Conservation (phyloP, 1,140 invertebrate genomes). For the Tribolium madens region DNA sequence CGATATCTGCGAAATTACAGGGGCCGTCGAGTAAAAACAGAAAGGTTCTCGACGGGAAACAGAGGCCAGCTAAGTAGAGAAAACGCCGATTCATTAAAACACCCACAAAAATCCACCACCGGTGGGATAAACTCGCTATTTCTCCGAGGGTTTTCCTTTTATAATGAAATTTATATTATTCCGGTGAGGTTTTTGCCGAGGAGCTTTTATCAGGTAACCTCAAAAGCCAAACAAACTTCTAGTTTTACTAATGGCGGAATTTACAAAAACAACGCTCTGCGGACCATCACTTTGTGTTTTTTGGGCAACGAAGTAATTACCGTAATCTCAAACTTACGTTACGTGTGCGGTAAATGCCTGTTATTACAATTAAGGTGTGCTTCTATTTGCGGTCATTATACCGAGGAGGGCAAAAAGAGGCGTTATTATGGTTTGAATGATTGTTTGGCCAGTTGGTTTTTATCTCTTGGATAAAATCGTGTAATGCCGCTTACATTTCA, state of each 20-base stretch:
- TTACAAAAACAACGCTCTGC: too few relatives aligned
- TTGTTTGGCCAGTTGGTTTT: slow-evolving; percentile 1
- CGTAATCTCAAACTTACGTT: too few relatives aligned
- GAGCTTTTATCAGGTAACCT: slow-evolving; percentile 14
- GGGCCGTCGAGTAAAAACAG: slow-evolving; percentile 23
- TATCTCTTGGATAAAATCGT: slow-evolving; percentile 17
- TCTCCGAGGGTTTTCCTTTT: slow-evolving; percentile 18
- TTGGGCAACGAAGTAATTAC: too few relatives aligned
- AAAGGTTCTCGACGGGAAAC: slow-evolving; percentile 34
- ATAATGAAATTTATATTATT: slow-evolving; percentile 39
- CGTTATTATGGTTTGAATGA: not conserved
- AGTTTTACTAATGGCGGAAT: not conserved
- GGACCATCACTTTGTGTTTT: too few relatives aligned
- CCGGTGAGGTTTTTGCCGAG: slow-evolving; percentile 9
- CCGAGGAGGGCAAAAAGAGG: not conserved
- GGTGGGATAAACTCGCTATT: not conserved
- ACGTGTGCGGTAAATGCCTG: not conserved
- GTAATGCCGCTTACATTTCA: slow-evolving; percentile 21
- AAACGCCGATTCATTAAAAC: slow-evolving; percentile 38
- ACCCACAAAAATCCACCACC: slow-evolving; percentile 12
- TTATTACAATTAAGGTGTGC: not conserved
- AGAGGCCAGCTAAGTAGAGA: slow-evolving; percentile 32
- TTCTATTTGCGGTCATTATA: not conserved
- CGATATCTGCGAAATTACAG: slow-evolving; percentile 34
- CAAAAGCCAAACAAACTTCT: slow-evolving; percentile 1